These are phyloP conservation scores for Conus ventricosus DNA, from an alignment of 1,140 invertebrate species.

Conservation along the genomic window DNA sequence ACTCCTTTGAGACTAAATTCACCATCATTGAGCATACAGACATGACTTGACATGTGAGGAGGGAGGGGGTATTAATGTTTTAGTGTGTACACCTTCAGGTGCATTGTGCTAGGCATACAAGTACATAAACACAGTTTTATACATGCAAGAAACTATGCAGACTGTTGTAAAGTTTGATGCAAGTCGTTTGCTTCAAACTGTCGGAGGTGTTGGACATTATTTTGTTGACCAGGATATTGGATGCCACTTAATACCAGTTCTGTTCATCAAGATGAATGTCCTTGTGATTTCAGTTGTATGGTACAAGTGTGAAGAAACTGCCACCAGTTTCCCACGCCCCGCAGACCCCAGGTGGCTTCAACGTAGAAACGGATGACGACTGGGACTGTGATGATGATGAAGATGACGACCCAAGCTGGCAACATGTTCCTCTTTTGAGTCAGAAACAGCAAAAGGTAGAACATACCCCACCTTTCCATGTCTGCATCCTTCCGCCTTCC, in stretches of 20 bases:
- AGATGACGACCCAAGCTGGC: conserved; percentile 45
- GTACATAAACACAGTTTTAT: not conserved
- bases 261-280: too few relatives aligned
- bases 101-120: not conserved
- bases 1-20: not conserved
- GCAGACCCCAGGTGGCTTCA: conserved; percentile 21
- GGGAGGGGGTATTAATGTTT: too few relatives aligned
- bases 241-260: too few relatives aligned
- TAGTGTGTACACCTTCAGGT: not conserved
- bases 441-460: conserved; percentile 24
- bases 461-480: too few relatives aligned
- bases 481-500: too few relatives aligned
- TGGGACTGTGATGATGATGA: conserved; percentile 44
- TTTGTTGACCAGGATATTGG: too few relatives aligned
- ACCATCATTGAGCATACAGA: not conserved
- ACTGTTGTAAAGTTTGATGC: too few relatives aligned
- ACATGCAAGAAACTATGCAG: too few relatives aligned
- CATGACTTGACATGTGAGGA: too few relatives aligned
- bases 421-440: conserved; percentile 34
- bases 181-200: too few relatives aligned
- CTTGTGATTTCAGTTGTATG: too few relatives aligned
- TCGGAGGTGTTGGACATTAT: too few relatives aligned
- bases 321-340: not conserved
- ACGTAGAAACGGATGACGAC: conserved; percentile 29
- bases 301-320: not conserved